Percentiles rank a stretch among this genome's conserved stretches.
Conservation (phyloP, 2,113 vertebrate species). For the Dryoscopus gambensis region DNA sequence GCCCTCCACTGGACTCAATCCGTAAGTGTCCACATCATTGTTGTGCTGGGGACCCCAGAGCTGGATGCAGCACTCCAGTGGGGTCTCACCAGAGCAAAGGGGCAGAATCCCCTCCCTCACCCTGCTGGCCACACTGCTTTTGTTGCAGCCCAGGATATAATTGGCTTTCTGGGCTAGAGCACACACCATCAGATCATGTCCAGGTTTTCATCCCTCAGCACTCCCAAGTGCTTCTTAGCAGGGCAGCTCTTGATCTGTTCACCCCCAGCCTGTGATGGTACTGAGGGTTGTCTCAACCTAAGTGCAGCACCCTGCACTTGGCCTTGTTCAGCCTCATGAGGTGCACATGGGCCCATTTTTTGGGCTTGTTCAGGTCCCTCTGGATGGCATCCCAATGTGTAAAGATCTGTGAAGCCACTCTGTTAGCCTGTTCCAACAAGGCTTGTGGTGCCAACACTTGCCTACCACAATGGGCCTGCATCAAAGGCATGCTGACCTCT, state of each 20-base stretch:
- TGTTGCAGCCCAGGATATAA: not conserved
- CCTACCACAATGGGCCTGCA: not conserved
- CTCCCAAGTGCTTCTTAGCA: not conserved
- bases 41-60: not conserved
- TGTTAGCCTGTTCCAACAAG: not conserved
- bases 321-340: not conserved
- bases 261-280: not conserved
- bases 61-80: not conserved
- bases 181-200: accelerated
- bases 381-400: accelerated
- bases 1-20: not conserved
- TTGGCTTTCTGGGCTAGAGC: not conserved
- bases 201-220: not conserved
- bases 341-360: not conserved
- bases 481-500: not conserved
- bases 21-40: not conserved
- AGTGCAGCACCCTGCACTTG: not conserved
- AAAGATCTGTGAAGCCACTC: not conserved
- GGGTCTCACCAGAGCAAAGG: not conserved
- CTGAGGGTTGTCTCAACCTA: accelerated
- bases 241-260: not conserved
- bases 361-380: not conserved
- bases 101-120: not conserved
- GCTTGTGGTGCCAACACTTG: not conserved
- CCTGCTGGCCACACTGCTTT: not conserved